Evolutionary conservation across 1,140 invertebrate genomes (phyloP), one percentile per base, ranked within the genome.

Genomic region (Drosophila prosaltans): DNA sequence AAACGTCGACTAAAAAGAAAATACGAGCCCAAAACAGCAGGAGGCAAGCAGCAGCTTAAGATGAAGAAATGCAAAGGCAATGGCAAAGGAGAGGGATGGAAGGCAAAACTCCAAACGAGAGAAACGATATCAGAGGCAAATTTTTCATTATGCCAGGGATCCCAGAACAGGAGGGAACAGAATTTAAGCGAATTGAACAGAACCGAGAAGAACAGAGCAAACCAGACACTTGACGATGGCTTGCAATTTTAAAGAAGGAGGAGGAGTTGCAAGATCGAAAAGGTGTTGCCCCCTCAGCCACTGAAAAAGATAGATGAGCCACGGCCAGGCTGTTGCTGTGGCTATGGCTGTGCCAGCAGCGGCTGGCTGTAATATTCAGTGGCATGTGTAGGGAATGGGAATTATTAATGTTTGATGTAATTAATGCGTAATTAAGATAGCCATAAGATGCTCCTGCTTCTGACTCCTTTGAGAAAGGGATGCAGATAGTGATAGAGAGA

Each of bases 361-460:
- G 63, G 64, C 48, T 16, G 55, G 63, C 65, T 64, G 41, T 51
- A 51, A 51, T 51, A 51, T 51, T 51, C 43, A 64, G 51, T 81
- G 70, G 70, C 67, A 78, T 83, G 72, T 74, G 76, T 51, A 51
- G 45, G 45, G 45, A 51, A 51, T 51, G 45, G 45, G 69, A 72
- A 77, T 74, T 82, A 88, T 88, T 80, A 88, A 88, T 88, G 83
- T 88, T 88, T 82, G 79, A 69, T 86, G 78, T 89, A 89, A 89
- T 89, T 89, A 89, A 88, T 88, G 84, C 80, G 78, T 89, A 89
- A 84, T 89, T 89, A 88, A 89, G 84, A 89, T 83, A 71, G 83
- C 71, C 77, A 59, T 40, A 48, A 24, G 59, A 68, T 21, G 26
- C 40, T 8, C 45, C 45, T 51, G 45, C 45, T 51, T 24, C 45